Evolutionary conservation across 2,888 invertebrate species (phyloP), one percentile per base, ranked within the genome.

Genomic region (Coenonympha arcania): DNA sequence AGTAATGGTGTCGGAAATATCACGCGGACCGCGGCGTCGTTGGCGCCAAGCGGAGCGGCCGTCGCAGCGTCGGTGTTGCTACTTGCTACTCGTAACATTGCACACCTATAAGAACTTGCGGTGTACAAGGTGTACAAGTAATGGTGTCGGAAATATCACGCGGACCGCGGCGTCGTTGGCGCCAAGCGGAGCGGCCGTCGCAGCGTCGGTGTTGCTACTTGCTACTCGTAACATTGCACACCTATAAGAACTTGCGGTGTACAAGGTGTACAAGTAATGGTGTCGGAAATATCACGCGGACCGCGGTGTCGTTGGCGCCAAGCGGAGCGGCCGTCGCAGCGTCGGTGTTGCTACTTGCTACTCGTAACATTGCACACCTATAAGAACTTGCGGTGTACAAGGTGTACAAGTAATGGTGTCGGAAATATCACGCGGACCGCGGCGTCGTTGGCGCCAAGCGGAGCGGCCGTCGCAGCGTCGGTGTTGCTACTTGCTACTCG

Each of bases 1-100:
- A 85, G 83, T 83, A 84, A 85, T 84, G 80, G 78, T 71, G 79
- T 85, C 78, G 73, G 82, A 86, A 86, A 86, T 86, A 85, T 77
- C 80, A 74, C 72, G 69, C 76, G 71, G 68, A 66, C 72, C 72
- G 24, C 33, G 37, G 22, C 39, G 76, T n/a, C n/a, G n/a, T 81
- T 81, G 84, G 85, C 85, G 85, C 85, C 84, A 82, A 83, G 81
- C 78, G 70, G 71, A 68, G 78, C 73, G 73, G 69, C 69, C 66
- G 69, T 67, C 63, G 55, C 59, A 56, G 54, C 61, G 60, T 61
- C 53, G 48, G 46, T 45, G 40, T 36, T 45, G 36, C 45, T 19
- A n/a, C n/a, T n/a, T n/a, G n/a, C n/a, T n/a, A n/a, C n/a, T n/a
- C n/a, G n/a, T n/a, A n/a, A n/a, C n/a, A n/a, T n/a, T n/a, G n/a